Evolutionary conservation across 2,888 invertebrate species (phyloP).

Genomic region (Sarcophaga carnaria): DNA sequence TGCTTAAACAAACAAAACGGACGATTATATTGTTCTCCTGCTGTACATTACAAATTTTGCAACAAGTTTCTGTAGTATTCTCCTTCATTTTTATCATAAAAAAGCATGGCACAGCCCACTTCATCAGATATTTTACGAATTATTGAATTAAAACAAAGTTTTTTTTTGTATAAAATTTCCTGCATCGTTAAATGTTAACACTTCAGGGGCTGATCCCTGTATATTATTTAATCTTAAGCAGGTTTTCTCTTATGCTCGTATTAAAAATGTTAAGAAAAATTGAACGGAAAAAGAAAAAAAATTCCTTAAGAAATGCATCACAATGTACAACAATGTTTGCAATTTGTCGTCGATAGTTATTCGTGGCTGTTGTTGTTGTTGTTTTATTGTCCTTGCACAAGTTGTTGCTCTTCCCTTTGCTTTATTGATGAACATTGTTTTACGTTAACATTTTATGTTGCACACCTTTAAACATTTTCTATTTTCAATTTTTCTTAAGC

Average conservation of each 20-base stretch:
- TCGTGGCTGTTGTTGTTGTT: neutral
- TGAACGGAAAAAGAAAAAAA: neutral
- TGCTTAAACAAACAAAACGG: no score
- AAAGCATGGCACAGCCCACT: no score
- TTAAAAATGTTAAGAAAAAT: conserved; percentile 1
- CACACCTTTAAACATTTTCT: conserved; percentile 20
- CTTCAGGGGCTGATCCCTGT: neutral
- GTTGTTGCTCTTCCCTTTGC: neutral
- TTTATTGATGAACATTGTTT: neutral
- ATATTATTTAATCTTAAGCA: neutral
- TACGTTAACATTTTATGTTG: conserved; percentile 1
- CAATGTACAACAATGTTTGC: conserved; percentile 58
- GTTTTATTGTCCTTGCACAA: neutral
- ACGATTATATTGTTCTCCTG: no score
- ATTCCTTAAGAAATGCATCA: conserved; percentile 46
- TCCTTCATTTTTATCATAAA: no score
- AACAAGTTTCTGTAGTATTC: no score
- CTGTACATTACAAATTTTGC: no score
- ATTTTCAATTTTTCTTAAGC: no score
- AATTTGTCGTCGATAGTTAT: conserved; percentile 63
- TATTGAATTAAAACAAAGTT: no score
- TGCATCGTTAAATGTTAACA: no score
- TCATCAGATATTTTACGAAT: no score
- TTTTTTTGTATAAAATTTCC: no score
- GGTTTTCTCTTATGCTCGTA: neutral